Conservation (phyloP, 2,113 vertebrate genomes). For the Notarius lentiginosus region DNA sequence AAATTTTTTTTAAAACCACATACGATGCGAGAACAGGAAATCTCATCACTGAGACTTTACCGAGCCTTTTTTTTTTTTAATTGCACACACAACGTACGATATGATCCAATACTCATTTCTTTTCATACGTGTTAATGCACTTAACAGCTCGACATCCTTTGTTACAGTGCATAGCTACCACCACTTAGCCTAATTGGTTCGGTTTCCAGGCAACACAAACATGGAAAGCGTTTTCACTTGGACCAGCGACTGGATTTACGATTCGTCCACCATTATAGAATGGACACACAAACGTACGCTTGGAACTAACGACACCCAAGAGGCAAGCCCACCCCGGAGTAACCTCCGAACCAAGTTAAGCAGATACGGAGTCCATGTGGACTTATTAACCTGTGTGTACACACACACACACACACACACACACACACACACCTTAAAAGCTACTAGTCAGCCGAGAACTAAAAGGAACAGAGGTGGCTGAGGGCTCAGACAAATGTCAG, state of each 20-base stretch:
- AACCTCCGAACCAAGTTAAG: background rate
- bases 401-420: background rate
- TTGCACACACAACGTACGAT: background rate
- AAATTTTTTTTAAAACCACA: background rate
- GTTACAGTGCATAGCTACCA: background rate
- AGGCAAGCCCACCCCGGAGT: background rate
- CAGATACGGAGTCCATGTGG: background rate
- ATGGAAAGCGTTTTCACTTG: background rate
- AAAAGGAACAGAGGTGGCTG: conserved; percentile 6
- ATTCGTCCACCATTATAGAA: background rate
- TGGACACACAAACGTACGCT: background rate
- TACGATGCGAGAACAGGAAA: background rate
- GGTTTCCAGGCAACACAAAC: background rate
- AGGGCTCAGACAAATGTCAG: conserved; percentile 12
- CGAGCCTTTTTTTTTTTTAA: too few species aligned
- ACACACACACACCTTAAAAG: background rate
- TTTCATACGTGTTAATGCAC: background rate
- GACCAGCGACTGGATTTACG: background rate
- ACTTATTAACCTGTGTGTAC: conserved; percentile 10
- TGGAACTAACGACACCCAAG: background rate
- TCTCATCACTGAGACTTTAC: too few species aligned
- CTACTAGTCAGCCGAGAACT: conserved; percentile 2
- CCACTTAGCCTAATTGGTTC: background rate
- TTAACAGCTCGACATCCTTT: background rate
- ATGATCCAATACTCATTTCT: background rate